Percentiles rank a stretch among this genome's conserved stretches.
phyloP scores from a whole-genome alignment of 2,888 invertebrate genomes.

The Eupithecia pulchellata region DNA sequence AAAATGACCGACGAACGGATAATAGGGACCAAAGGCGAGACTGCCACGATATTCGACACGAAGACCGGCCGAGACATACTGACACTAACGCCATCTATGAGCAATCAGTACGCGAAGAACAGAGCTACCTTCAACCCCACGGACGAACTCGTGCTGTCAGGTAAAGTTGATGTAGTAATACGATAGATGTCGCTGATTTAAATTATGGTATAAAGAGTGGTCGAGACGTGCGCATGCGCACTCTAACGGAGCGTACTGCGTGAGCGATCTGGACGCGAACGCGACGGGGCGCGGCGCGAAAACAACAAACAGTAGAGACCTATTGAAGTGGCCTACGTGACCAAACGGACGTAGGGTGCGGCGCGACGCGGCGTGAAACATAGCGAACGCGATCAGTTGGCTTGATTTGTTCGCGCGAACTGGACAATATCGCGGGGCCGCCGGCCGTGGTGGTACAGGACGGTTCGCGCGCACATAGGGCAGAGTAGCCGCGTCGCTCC shows the following conservation, averaged over 20 bases:
- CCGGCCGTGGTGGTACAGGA: no score
- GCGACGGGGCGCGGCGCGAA: no score
- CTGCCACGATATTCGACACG: constrained; percentile 95
- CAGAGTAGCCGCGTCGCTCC: no score
- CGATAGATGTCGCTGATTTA: constrained; percentile 1
- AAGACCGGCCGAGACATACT: constrained; percentile 90
- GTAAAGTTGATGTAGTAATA: constrained; percentile 56
- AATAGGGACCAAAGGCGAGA: constrained; percentile 94
- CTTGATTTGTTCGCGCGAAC: no score
- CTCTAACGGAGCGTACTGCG: no score
- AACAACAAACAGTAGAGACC: no score
- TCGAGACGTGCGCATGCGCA: neutral
- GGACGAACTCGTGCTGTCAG: constrained; percentile 96
- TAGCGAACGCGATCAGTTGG: no score
- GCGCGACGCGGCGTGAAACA: no score
- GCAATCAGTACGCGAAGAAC: constrained; percentile 97
- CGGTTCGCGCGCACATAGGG: no score
- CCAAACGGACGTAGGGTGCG: no score
- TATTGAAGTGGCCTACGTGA: no score
- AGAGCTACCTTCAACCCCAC: constrained; percentile 97
- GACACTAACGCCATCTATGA: constrained; percentile 91
- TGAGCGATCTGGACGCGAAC: neutral
- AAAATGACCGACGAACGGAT: constrained; percentile 93
- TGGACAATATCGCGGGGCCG: no score
- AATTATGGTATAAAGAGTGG: neutral